phyloP scores from a whole-genome alignment of 2,888 invertebrate genomes.

The Brachyopa scutellaris region DNA sequence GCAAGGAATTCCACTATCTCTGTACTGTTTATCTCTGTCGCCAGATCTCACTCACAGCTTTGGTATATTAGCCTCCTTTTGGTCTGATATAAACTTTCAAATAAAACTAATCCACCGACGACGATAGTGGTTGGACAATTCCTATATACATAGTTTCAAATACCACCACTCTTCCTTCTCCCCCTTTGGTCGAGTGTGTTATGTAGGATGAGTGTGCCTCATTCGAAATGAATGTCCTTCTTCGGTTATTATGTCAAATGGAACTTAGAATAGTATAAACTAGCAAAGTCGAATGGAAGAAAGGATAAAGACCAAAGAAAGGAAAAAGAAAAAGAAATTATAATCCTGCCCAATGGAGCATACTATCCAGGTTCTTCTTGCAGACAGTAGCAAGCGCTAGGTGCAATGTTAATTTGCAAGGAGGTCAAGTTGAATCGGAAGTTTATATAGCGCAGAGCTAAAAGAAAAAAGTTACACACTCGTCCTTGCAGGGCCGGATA shows the following conservation, averaged over 20 bases:
- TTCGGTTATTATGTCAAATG: conserved; percentile 57
- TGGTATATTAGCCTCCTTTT: conserved; percentile 37
- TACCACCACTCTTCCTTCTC: conserved; percentile 1
- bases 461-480: conserved; percentile 13
- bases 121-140: conserved; percentile 36
- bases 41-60: conserved; percentile 33
- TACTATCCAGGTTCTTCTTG: conserved; percentile 11
- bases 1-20: conserved; percentile 33
- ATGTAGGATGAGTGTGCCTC: not conserved
- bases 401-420: conserved; percentile 59
- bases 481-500: conserved; percentile 23
- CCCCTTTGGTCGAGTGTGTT: no score
- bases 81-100: conserved; percentile 47
- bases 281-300: conserved; percentile 42
- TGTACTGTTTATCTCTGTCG: conserved; percentile 23
- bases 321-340: conserved; percentile 16
- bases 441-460: conserved; percentile 29
- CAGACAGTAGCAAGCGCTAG: conserved; percentile 11
- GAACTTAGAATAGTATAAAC: conserved; percentile 46
- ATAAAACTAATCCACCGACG: conserved; percentile 41
- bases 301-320: conserved; percentile 31
- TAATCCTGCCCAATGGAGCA: conserved; percentile 27
- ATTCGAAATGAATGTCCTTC: conserved; percentile 43
- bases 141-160: conserved; percentile 22
- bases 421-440: conserved; percentile 63